phyloP scores from a whole-genome alignment of 2,113 vertebrate genomes.

The Ahaetulla prasina region DNA sequence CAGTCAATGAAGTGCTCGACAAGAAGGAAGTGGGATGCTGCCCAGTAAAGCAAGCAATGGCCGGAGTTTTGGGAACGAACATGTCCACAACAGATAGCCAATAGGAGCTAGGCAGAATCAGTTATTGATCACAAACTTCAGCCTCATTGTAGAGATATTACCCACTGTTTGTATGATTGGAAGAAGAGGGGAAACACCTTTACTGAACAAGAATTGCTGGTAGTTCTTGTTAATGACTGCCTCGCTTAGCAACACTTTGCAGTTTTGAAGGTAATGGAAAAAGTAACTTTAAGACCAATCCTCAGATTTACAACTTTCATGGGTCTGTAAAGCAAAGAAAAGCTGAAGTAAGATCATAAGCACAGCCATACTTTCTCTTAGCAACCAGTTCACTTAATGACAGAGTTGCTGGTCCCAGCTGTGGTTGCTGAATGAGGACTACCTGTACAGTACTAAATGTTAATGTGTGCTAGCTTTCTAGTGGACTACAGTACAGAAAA shows the following conservation, averaged over 20 bases:
- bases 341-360: not conserved
- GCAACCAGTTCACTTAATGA: not conserved
- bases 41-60: not conserved
- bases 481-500: not conserved
- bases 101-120: not conserved
- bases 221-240: not conserved
- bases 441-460: not conserved
- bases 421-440: not conserved
- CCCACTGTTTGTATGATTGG: not conserved
- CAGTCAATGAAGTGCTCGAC: not conserved
- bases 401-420: not conserved
- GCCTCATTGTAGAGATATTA: not conserved
- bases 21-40: not conserved
- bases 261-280: not conserved
- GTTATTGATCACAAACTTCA: not conserved
- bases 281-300: not conserved
- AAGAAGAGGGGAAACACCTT: not conserved
- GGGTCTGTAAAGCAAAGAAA: not conserved
- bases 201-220: not conserved
- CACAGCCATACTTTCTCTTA: not conserved
- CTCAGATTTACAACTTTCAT: not conserved
- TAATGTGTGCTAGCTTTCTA: not conserved
- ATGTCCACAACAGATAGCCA: not conserved
- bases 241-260: not conserved
- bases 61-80: not conserved